Conservation (phyloP, 2,113 vertebrate species). For the Felis chaus region DNA sequence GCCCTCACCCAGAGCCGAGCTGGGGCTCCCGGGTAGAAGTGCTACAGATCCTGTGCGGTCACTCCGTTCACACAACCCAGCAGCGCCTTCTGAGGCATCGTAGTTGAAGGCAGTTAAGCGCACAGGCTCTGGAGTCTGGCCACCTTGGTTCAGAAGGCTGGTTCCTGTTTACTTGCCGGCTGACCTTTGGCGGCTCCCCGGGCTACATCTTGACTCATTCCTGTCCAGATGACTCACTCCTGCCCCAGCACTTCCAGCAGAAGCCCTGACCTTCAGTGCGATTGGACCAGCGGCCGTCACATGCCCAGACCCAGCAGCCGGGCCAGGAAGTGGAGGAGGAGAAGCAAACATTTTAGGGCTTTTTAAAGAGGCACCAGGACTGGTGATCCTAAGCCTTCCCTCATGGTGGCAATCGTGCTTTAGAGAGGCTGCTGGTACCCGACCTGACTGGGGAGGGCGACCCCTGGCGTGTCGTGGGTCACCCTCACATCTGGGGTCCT, state of each 20-base stretch:
- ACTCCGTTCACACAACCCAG: background rate
- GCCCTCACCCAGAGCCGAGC: background rate
- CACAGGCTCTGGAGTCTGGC: background rate
- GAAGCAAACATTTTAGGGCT: background rate
- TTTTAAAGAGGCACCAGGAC: background rate
- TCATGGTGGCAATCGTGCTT: background rate
- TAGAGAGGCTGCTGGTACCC: background rate
- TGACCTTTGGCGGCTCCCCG: background rate
- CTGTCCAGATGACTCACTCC: background rate
- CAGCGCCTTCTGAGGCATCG: background rate
- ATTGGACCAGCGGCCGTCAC: background rate
- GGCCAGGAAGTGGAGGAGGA: background rate
- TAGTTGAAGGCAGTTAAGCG: background rate
- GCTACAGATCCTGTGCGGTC: background rate
- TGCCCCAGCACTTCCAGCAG: background rate
- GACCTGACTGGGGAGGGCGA: background rate
- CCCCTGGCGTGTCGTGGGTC: accelerated
- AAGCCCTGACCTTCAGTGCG: background rate
- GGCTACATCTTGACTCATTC: background rate
- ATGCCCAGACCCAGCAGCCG: background rate
- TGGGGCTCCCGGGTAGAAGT: background rate
- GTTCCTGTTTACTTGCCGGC: background rate
- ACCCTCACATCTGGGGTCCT: too few relatives aligned
- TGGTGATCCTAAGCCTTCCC: background rate
- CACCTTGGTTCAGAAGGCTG: background rate